Base-by-base conservation (phyloP, 2,888 invertebrate species). In the Dendrolimus houi region DNA sequence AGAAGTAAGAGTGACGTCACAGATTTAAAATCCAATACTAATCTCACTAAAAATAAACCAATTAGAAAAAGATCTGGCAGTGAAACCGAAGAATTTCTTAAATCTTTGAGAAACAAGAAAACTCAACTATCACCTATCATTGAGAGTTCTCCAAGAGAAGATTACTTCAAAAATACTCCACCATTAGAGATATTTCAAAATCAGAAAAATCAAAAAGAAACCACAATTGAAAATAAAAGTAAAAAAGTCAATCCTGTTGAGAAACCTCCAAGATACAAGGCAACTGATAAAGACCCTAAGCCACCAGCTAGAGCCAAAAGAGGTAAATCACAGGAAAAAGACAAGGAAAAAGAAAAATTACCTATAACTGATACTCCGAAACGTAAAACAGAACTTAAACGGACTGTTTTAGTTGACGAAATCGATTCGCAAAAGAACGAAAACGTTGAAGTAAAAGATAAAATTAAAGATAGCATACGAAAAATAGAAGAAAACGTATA, bases 51-150 rank as follows among this genome's bases (percentile, higher is more conserved):
- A 70, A 76, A 81, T 3, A 87, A 90, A 74, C 85, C 90, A 7
- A 83, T 91, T 54, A 85, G 93, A 14, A 93, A 93, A 77, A 85
- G 93, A 69, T 87, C 92, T 58, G 92, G 93, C 55, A 93, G 92
- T 74, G 93, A 93, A 75, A 92, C 92, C 65, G 93, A 94, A 68
- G 92, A 92, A 65, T 92, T 92, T 62, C 75, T 91, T 9, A 91
- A 91, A 64, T 91, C 91, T 2, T 79, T 86, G 29, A 82, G 86
- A 64, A 92, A 92, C 58, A 93, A 92, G 64, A 94, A 94, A 72
- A 90, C 93, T 59, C 96, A 95, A 71, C 76, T 96, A 17, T 95
- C 95, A 9, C 96, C 96, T 0, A 96, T 96, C 56, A 95, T 96
- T 64, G 96, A 96, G 82, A 93, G 94, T 62, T 92, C 94, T 10